Evolutionary conservation across 2,113 vertebrate genomes (phyloP), one percentile per base, ranked within the genome.

Genomic region (Indicator indicator): DNA sequence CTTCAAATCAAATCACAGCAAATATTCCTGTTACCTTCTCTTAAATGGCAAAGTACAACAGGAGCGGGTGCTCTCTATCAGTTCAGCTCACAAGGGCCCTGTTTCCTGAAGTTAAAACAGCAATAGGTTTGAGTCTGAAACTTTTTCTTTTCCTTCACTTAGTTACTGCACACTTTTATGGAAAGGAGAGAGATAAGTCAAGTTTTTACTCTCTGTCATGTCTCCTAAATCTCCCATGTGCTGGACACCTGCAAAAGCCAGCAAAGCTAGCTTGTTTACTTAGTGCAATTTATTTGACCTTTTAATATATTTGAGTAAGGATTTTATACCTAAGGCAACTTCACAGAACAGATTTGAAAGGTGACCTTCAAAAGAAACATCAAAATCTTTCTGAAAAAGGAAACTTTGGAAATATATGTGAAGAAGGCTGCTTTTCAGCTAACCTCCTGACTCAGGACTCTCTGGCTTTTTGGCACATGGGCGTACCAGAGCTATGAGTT

Each of bases 281-380:
- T 94, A 95, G 63, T 38, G 62, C 88, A 90, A 97, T 95, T 98
- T 97, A 97, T 96, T 97, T 97, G 96, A 97, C 96, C 96, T 95
- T 97, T 89, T 96, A 96, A 97, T 97, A 96, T 97, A 96, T 97
- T 97, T 97, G 82, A 97, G 89, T 96, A 97, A 96, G 95, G 95
- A 97, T 97, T 96, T 96, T 96, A 90, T 95, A 96, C 62, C 90
- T 90, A 86, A 95, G 83, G 91, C 80, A 95, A 95, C 94, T 95
- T 93, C 84, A 81, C 88, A 95, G 89, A 94, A 54, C 88, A 92
- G 94, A 91, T 97, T 91, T 95, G 86, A 97, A 97, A 97, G 88
- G 94, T 93, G 91, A 95, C 91, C 86, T 97, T 95, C 95, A 97
- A 97, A 95, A 90, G 83, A 81, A 96, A 90, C 90, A 91, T 88